Base-by-base conservation (phyloP, 2,888 invertebrate species). In the Dolomedes plantarius region DNA sequence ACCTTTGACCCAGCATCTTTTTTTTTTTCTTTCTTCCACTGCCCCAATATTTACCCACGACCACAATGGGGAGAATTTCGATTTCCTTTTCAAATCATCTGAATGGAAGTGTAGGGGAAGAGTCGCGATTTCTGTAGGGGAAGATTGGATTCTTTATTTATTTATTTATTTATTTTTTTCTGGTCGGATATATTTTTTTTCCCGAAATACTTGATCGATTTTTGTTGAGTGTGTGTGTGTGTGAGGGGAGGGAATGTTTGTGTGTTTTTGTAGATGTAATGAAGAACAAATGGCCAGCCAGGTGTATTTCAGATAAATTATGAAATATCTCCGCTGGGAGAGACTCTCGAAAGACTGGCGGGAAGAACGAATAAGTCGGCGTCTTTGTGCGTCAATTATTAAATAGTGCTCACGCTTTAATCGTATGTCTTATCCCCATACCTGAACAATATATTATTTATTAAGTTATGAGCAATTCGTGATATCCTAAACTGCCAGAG, bases 41-140 rank as follows among this genome's bases (percentile, higher is more conserved):
- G 3, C 23, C 56, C 23, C 56, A 56, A 56, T 56, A 56, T 56
- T 56, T 56, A 56, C 56, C 56, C 23, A 56, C 56, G 56, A 23
- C 56, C 56, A 56, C 23, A 56, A 56, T 56, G 23, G 23, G 23
- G 56, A 5, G 56, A 56, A 56, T 56, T 56, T 56, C 56, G 56
- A 56, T 56, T 56, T 56, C 56, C 56, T 56, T 56, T 56, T 56
- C 56, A 56, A 56, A 56, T 56, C 56, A 56, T 19, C 23, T 56
- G 23, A 56, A 56, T 56, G 23, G 56, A 56, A 56, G 23, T 6
- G 46, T 46, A 46, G 56, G 56, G 56, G 56, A 56, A 56, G 56
- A 56, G 56, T 23, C 56, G 56, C 23, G 23, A 23, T 56, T 56
- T 56, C 46, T 2, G 23, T 5, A 23, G 23, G 56, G 56, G 23